phyloP scores from a whole-genome alignment of 2,797 vertebrate genomes.

The Lacerta viridis region DNA sequence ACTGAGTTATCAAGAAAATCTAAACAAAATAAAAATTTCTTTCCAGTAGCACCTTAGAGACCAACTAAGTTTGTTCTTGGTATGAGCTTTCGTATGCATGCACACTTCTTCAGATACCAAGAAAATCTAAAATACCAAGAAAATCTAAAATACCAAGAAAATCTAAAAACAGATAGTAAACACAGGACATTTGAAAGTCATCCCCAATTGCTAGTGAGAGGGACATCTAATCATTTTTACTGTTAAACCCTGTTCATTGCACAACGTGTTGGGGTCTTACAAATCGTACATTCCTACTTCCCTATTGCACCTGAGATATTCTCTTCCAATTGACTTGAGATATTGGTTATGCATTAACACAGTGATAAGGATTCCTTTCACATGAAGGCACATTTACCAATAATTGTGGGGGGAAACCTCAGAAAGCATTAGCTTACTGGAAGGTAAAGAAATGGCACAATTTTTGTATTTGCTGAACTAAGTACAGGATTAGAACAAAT shows the following conservation, averaged over 20 bases:
- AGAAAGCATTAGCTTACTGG: background rate
- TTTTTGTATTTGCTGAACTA: constrained; percentile 12
- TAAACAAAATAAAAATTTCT: too few species aligned
- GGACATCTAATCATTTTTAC: background rate
- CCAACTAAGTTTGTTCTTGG: too few species aligned
- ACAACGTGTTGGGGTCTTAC: constrained; percentile 6
- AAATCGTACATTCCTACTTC: constrained; percentile 1
- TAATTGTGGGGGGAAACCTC: too few species aligned
- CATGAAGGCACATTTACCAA: background rate
- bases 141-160: too few species aligned
- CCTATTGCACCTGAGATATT: background rate
- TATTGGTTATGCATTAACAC: constrained; percentile 27
- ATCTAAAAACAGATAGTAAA: constrained; percentile 7
- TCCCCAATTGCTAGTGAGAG: background rate
- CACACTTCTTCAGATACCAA: too few species aligned
- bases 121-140: too few species aligned
- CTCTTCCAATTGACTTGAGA: background rate
- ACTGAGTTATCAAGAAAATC: constrained; percentile 8
- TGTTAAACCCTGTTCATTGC: background rate
- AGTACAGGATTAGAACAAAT: background rate
- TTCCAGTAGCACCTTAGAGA: too few species aligned
- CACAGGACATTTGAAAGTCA: background rate
- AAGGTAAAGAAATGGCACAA: constrained; percentile 6
- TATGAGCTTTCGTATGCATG: too few species aligned
- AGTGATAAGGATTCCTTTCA: constrained; percentile 8